These are phyloP conservation scores for Lampris incognitus DNA, from an alignment of 2,113 vertebrate genomes.

Conservation along the genomic window DNA sequence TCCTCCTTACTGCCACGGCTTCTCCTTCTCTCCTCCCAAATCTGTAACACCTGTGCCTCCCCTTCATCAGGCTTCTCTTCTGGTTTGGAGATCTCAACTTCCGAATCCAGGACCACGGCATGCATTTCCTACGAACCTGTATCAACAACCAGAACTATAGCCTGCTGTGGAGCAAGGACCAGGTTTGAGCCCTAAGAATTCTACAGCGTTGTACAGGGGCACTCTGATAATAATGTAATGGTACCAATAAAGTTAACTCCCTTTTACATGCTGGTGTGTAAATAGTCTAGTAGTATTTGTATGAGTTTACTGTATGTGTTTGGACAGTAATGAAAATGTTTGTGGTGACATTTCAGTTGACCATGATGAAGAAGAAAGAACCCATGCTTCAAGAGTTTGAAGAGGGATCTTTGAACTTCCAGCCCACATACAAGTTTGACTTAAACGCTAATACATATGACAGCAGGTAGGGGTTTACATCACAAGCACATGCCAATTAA, in stretches of 20 bases:
- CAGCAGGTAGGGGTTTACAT: constrained; percentile 79
- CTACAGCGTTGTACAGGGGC: neutral
- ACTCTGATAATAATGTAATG: too few species aligned
- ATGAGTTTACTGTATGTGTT: neutral
- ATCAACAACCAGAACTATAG: constrained; percentile 84
- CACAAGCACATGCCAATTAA: too few species aligned
- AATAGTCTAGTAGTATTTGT: neutral
- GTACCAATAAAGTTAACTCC: neutral
- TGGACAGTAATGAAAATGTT: neutral
- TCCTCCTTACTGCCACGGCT: neutral
- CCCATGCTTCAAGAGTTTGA: constrained; percentile 88
- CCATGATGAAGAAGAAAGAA: constrained; percentile 89
- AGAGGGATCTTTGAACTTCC: constrained; percentile 91
- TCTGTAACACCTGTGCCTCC: neutral
- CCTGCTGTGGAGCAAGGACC: constrained; percentile 95
- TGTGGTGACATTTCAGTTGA: constrained; percentile 81
- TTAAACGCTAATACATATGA: constrained; percentile 89
- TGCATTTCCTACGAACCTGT: constrained; percentile 90
- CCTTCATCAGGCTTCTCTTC: constrained; percentile 86
- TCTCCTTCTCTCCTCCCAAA: too few species aligned
- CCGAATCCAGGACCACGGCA: constrained; percentile 92
- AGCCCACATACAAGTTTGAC: constrained; percentile 97
- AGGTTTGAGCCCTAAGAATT: constrained; percentile 78
- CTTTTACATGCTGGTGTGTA: neutral
- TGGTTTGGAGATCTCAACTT: constrained; percentile 99